Evolutionary conservation across 2,113 vertebrate species (phyloP), one percentile per base, ranked within the genome.

Genomic region (Apus apus): DNA sequence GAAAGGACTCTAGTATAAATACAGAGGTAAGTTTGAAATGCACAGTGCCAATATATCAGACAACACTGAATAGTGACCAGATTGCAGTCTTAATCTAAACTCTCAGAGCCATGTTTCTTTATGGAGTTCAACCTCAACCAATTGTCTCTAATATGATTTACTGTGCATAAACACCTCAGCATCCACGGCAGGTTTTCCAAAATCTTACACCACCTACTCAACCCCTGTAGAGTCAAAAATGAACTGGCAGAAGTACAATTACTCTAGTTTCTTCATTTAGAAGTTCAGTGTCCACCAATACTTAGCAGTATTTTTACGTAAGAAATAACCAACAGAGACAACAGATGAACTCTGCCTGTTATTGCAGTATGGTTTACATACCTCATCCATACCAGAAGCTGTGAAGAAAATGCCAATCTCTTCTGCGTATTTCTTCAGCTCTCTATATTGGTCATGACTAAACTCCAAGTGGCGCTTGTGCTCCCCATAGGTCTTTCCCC

Each of bases 331-430:
- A 64, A 27, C 0, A 77, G 17, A 70, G 25, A 64, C 6, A 78
- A 60, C 18, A 88, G 11, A 13, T 19, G 20, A 29, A 51, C 11
- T 46, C 18, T 56, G 48, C n/a, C 12, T 58, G 61, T 68, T 58
- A 62, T 25, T 67, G 15, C 30, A 54, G 16, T 26, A n/a, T 13
- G 30, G 12, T 13, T 72, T 60, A 72, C 96, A 93, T 93, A 99
- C 99, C 98, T 99, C 99, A 54, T 99, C 99, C 99, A 99, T 99
- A 51, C 99, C 99, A 1, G 99, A 99, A 27, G 99, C 99, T 1
- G 99, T 99, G 97, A 99, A 99, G 98, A 98, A 99, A 96, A 99
- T 99, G 53, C 98, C 99, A 10, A 99, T 90, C 74, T 99, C 99
- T 50, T 98, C 48, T 0, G 99, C 99, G 2, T 98, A 99, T 30